phyloP scores from a whole-genome alignment of 2,888 invertebrate genomes.

The Synanthedon vespiformis region DNA sequence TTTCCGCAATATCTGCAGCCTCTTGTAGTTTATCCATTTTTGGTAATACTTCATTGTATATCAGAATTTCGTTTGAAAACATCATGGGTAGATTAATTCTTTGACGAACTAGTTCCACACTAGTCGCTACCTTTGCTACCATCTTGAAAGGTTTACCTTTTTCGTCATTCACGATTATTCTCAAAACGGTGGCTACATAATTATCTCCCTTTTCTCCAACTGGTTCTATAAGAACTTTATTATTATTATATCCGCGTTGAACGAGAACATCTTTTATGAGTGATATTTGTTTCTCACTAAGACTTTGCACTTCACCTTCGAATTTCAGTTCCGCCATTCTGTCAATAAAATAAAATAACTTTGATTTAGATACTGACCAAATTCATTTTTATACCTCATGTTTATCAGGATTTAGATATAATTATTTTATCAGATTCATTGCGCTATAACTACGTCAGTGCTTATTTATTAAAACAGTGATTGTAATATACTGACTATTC shows the following conservation, averaged over 20 bases:
- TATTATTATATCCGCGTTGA: constrained; percentile 4
- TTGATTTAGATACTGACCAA: too few species aligned
- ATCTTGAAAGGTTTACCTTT: constrained; percentile 20
- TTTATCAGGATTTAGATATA: too few species aligned
- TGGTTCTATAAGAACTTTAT: constrained; percentile 8
- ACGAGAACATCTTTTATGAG: constrained; percentile 5
- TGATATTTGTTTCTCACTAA: constrained; percentile 2
- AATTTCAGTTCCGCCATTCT: neutral
- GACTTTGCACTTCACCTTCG: neutral
- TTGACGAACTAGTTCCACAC: constrained; percentile 10
- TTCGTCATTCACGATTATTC: constrained; percentile 9
- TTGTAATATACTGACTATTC: too few species aligned
- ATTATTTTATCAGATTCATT: too few species aligned
- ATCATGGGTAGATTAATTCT: constrained; percentile 9
- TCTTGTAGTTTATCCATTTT: constrained; percentile 23
- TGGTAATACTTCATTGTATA: constrained; percentile 28
- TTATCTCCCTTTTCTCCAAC: constrained; percentile 12
- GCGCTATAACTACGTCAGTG: too few species aligned
- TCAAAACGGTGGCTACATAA: constrained; percentile 8
- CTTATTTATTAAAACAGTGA: too few species aligned
- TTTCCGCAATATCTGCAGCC: constrained; percentile 18
- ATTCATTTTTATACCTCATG: too few species aligned
- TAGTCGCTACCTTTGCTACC: constrained; percentile 32
- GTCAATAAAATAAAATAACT: neutral
- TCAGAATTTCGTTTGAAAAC: constrained; percentile 26